Conservation (phyloP, 2,888 invertebrate species). For the Nymphalis polychloros region DNA sequence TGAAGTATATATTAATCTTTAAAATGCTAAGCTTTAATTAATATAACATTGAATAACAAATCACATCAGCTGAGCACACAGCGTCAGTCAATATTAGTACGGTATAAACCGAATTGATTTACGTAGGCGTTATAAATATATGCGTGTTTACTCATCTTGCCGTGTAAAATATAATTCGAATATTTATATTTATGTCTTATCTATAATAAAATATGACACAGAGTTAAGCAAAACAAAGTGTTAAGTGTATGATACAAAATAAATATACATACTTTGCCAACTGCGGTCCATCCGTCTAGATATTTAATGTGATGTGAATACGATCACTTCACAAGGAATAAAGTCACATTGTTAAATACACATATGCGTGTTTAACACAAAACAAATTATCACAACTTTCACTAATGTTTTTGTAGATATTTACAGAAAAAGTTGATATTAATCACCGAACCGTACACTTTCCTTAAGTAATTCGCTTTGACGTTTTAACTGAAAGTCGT, state of each 20-base stretch:
- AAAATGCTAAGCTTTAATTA: neutral
- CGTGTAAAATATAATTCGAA: neutral
- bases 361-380: constrained; percentile 13
- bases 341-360: constrained; percentile 28
- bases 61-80: neutral
- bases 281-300: constrained; percentile 64
- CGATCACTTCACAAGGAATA: constrained; percentile 17
- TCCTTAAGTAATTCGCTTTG: constrained; percentile 19
- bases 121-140: constrained; percentile 46
- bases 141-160: constrained; percentile 18
- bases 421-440: constrained; percentile 34
- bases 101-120: constrained; percentile 26
- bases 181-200: neutral
- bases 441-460: constrained; percentile 31
- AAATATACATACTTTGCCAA: constrained; percentile 59
- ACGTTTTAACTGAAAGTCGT: constrained; percentile 19
- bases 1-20: neutral
- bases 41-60: neutral
- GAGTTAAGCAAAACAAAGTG: neutral
- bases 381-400: constrained; percentile 31
- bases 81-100: neutral
- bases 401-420: constrained; percentile 38
- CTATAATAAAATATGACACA: neutral
- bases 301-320: constrained; percentile 26
- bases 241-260: constrained; percentile 13